These are phyloP conservation scores for Monodelphis domestica DNA, from an alignment of 2,797 vertebrate species.

Conservation along the genomic window DNA sequence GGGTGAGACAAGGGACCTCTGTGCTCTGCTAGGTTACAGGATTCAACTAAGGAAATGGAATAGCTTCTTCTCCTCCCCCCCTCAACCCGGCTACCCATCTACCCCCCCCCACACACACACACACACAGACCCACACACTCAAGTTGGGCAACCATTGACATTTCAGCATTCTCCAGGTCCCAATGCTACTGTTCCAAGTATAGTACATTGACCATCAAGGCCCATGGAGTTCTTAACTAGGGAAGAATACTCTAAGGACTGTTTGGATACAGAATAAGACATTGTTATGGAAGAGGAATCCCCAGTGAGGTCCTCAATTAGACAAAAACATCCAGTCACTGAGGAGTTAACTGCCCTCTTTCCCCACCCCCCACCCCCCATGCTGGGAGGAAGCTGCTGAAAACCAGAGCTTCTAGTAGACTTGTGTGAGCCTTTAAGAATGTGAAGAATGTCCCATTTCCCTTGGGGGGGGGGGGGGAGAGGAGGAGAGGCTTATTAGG, in stretches of 20 bases:
- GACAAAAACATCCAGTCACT: slow-evolving; percentile 27
- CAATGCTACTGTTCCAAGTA: neutral
- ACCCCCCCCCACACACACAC: too few relatives aligned
- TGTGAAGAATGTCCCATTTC: slow-evolving; percentile 86
- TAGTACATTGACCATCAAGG: neutral
- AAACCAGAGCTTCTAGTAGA: slow-evolving; percentile 58
- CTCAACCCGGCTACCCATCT: too few relatives aligned
- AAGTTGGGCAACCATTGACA: neutral
- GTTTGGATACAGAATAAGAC: neutral
- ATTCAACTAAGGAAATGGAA: neutral
- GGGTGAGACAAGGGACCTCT: neutral
- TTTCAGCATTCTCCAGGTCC: neutral
- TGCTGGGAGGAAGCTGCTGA: slow-evolving; percentile 72
- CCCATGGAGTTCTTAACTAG: neutral
- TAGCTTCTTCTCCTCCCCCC: neutral
- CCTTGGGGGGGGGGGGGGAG: slow-evolving; percentile 66
- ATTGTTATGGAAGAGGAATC: neutral
- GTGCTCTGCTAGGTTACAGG: neutral
- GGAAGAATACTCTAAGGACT: neutral
- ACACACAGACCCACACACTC: too few relatives aligned
- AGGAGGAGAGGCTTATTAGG: neutral
- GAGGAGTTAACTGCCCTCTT: slow-evolving; percentile 67
- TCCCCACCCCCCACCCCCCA: slow-evolving; percentile 48
- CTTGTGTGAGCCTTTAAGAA: slow-evolving; percentile 84
- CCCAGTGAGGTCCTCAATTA: neutral